Evolutionary conservation across 2,113 vertebrate genomes (phyloP), one percentile per base, ranked within the genome.

Genomic region (Pachyramphus minor): DNA sequence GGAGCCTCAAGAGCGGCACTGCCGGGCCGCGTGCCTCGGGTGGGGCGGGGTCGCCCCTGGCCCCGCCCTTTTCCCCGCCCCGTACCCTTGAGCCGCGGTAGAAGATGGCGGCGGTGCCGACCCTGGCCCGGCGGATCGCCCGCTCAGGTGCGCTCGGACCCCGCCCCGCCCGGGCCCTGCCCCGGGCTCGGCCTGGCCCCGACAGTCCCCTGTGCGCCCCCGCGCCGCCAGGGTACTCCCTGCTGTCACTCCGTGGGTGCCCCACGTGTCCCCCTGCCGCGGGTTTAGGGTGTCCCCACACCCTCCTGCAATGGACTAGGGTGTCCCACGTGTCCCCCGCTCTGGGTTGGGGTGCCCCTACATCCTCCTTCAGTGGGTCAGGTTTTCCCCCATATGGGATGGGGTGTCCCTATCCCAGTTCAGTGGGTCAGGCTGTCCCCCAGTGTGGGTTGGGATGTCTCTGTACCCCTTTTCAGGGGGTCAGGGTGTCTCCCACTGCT

Each of bases 1-100:
- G 77, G 17, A 28, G 33, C 35, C 3, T 69, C 13, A 2, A 5
- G 0, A 0, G 14, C 7, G 0, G 7, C 0, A 2, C 8, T 1
- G 6, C 8, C 3, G 12, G 18, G 6, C 5, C 19, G 60, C 3
- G 60, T 24, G 11, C 25, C 14, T 41, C 14, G 12, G 41, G 35
- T 6, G 20, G 41, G 18, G 60, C n/a, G 9, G 30, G 63, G 17
- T 14, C 69, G 41, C 23, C 59, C 8, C 3, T 1, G 6, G 41
- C 49, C 14, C 28, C 58, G 49, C 47, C 81, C 66, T 10, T 3
- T 23, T 6, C 11, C 18, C 44, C 66, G 33, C 49, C 35, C 35
- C 68, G n/a, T 69, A 59, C 76, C 88, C 71, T 94, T 83, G 55
- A 71, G 15, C 24, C 20, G 39, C 18, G 55, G 58, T 50, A 9